These are phyloP conservation scores for Channa argus DNA, from an alignment of 2,113 vertebrate genomes.

Conservation along the genomic window DNA sequence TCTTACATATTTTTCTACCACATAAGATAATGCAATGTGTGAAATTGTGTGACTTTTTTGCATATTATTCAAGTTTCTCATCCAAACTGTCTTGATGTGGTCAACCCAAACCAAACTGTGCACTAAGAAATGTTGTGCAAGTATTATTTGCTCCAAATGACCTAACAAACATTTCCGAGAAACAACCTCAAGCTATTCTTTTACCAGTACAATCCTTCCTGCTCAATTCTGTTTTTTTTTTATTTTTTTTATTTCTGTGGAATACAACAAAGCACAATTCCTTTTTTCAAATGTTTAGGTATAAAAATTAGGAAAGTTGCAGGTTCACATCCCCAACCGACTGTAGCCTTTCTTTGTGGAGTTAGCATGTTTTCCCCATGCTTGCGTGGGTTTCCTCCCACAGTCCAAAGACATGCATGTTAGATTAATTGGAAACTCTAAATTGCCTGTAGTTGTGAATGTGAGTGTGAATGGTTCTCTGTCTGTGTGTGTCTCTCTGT, in stretches of 20 bases:
- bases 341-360: too few species aligned
- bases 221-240: background rate
- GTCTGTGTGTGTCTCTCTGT: too few species aligned
- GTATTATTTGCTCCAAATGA: slow-evolving; percentile 45
- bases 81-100: slow-evolving; percentile 43
- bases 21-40: slow-evolving; percentile 20
- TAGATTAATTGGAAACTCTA: too few species aligned
- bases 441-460: too few species aligned
- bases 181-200: slow-evolving; percentile 48
- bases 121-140: slow-evolving; percentile 14
- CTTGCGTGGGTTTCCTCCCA: too few species aligned
- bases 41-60: slow-evolving; percentile 22
- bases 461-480: too few species aligned
- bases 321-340: too few species aligned
- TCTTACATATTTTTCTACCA: slow-evolving; percentile 23
- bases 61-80: slow-evolving; percentile 20
- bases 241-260: background rate
- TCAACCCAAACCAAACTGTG: slow-evolving; percentile 21
- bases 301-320: background rate
- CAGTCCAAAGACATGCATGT: too few species aligned
- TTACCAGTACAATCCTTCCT: slow-evolving; percentile 5
- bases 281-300: slow-evolving; percentile 11
- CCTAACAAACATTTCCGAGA: slow-evolving; percentile 19
- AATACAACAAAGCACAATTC: slow-evolving; percentile 9
- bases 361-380: too few species aligned